phyloP scores from a whole-genome alignment of 2,113 vertebrate species.

The Mirounga angustirostris region DNA sequence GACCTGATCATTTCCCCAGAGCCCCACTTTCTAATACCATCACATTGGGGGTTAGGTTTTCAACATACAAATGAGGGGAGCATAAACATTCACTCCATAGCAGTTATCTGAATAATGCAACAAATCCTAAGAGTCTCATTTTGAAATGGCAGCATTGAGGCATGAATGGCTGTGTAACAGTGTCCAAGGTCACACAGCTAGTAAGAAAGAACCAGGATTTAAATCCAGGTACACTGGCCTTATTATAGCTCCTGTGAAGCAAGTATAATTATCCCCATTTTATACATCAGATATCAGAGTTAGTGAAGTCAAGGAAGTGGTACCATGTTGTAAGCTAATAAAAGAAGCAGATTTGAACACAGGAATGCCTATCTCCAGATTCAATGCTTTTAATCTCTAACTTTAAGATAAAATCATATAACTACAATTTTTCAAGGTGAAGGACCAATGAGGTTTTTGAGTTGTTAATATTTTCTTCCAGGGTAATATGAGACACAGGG shows the following conservation, averaged over 20 bases:
- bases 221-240: not conserved
- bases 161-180: not conserved
- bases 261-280: not conserved
- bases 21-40: not conserved
- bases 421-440: constrained; percentile 49
- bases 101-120: not conserved
- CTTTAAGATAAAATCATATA: constrained; percentile 40
- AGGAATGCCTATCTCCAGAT: not conserved
- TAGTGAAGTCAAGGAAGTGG: not conserved
- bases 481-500: not conserved
- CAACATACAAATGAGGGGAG: not conserved
- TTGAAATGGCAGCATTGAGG: not conserved
- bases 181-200: not conserved
- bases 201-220: not conserved
- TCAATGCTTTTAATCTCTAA: not conserved
- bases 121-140: not conserved
- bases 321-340: not conserved
- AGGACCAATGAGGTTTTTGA: not conserved
- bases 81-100: not conserved
- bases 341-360: not conserved
- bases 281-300: not conserved
- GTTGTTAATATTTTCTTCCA: constrained; percentile 66
- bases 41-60: not conserved
- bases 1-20: not conserved
- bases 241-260: not conserved